Evolutionary conservation across 2,797 vertebrate genomes (phyloP).

Genomic region (Macrochelys suwanniensis): DNA sequence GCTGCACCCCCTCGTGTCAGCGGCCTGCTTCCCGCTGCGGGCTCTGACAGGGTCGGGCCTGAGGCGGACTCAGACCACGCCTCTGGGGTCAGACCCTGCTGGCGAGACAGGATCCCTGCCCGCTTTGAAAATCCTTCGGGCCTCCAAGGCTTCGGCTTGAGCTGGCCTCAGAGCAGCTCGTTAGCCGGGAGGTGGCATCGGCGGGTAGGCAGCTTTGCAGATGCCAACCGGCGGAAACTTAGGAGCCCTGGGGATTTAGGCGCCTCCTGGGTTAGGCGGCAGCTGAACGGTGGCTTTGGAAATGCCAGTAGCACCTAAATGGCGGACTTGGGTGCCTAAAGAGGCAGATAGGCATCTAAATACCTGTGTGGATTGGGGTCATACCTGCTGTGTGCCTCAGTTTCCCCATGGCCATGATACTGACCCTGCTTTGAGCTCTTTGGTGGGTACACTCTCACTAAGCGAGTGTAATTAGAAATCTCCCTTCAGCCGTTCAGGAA

Average conservation of each 20-base stretch:
- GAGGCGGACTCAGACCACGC: background rate
- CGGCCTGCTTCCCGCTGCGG: background rate
- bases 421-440: fast-evolving
- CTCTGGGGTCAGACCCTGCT: too few relatives aligned
- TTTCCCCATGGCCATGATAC: fast-evolving
- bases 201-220: background rate
- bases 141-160: too few relatives aligned
- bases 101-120: too few relatives aligned
- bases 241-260: background rate
- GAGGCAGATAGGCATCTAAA: background rate
- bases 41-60: background rate
- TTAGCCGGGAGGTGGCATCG: too few relatives aligned
- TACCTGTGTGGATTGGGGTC: background rate
- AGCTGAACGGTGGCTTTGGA: background rate
- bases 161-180: too few relatives aligned
- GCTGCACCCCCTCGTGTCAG: too few relatives aligned
- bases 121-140: background rate
- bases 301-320: background rate
- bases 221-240: background rate
- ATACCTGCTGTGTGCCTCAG: background rate
- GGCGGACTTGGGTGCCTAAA: background rate
- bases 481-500: background rate
- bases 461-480: background rate
- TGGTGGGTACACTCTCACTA: background rate
- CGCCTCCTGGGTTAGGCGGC: background rate